Evolutionary conservation across 2,888 invertebrate species (phyloP).

Genomic region (Cotesia congregata): DNA sequence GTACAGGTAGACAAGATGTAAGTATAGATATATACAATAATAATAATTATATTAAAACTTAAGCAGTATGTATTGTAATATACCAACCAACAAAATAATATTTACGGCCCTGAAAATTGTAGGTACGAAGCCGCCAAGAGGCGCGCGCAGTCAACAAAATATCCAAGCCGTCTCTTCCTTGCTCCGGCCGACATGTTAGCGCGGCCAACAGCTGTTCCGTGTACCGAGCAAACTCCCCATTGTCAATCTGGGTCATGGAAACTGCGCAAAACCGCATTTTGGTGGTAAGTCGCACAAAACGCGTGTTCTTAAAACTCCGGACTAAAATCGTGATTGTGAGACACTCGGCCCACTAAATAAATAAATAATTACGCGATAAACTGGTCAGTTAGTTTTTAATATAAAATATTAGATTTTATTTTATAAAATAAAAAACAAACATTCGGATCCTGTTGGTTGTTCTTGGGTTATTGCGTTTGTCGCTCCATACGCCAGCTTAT

Average conservation of each 20-base stretch:
- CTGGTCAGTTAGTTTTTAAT: constrained; percentile 3
- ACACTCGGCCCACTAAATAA: constrained; percentile 28
- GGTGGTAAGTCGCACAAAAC: constrained; percentile 36
- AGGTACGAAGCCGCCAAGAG: constrained; percentile 67
- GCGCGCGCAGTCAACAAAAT: constrained; percentile 66
- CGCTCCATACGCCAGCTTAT: constrained; percentile 21
- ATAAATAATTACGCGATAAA: constrained; percentile 18
- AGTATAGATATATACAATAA: not conserved
- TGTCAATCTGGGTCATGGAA: constrained; percentile 69
- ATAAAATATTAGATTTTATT: not conserved
- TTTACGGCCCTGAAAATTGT: constrained; percentile 63
- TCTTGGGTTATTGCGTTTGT: constrained; percentile 21
- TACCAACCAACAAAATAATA: constrained; percentile 26
- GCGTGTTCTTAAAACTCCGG: constrained; percentile 26
- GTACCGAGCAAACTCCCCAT: constrained; percentile 68
- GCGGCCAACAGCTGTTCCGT: constrained; percentile 69
- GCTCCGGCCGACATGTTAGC: constrained; percentile 65
- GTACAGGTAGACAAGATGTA: not conserved
- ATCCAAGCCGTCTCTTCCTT: constrained; percentile 64
- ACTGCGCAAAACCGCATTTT: constrained; percentile 65
- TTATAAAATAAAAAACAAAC: not conserved
- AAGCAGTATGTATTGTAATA: not conserved
- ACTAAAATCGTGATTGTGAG: constrained; percentile 45
- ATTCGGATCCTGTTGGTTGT: not conserved
- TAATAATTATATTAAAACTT: not conserved